Evolutionary conservation across 1,140 invertebrate genomes (phyloP).

Genomic region (Lucilia sericata): DNA sequence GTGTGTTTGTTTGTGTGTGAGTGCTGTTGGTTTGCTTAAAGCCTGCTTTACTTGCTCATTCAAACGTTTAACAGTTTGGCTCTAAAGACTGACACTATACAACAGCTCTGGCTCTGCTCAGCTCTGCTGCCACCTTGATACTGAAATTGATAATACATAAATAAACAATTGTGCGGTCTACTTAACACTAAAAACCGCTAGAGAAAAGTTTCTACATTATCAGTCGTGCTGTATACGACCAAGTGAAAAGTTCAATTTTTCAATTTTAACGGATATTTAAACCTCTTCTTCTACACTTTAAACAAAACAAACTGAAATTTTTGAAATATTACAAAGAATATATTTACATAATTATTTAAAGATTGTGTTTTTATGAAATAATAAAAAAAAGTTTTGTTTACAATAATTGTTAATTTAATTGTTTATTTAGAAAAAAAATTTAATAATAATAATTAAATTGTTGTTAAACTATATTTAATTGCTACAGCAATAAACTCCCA

Average conservation of each 20-base stretch:
- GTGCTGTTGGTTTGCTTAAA: background rate
- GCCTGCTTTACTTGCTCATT: background rate
- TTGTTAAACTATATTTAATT: background rate
- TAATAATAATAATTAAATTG: slow-evolving; percentile 8
- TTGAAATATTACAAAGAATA: background rate
- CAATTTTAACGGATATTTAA: slow-evolving; percentile 21
- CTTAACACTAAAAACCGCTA: slow-evolving; percentile 59
- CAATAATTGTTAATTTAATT: background rate
- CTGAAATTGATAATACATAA: slow-evolving; percentile 10
- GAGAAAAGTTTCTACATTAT: slow-evolving; percentile 60
- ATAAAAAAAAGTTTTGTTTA: too few relatives aligned
- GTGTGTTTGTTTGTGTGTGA: background rate
- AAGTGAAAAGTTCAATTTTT: slow-evolving; percentile 50
- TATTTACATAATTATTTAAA: background rate
- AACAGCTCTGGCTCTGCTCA: background rate
- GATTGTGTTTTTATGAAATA: slow-evolving; percentile 18
- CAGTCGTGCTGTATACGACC: slow-evolving; percentile 62
- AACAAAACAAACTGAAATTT: too few relatives aligned
- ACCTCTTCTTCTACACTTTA: background rate
- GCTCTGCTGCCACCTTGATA: background rate
- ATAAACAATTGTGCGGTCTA: slow-evolving; percentile 33
- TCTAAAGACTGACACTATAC: background rate
- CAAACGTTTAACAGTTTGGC: too few relatives aligned
- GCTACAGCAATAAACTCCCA: background rate
- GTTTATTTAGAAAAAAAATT: background rate